Conservation (phyloP, 92 coral and sea anemone genomes). For the Phenganax subtilis region DNA sequence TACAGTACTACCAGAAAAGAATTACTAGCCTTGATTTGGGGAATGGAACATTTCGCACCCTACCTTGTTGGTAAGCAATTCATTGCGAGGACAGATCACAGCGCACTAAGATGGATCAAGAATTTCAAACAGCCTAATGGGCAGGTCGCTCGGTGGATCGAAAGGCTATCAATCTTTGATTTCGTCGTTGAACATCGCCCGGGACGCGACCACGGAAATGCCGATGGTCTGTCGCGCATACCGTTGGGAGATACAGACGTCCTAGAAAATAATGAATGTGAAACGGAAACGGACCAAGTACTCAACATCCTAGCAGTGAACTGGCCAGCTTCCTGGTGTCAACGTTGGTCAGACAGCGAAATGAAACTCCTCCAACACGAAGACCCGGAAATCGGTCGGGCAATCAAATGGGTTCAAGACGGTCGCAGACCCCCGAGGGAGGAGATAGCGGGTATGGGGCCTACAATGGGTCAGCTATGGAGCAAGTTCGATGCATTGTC, state of each 20-base stretch:
- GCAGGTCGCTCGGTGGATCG: constrained; percentile 20
- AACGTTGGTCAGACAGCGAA: constrained; percentile 18
- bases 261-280: no score
- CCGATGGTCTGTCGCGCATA: constrained; percentile 22
- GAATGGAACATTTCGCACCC: neutral
- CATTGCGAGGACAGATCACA: constrained; percentile 4
- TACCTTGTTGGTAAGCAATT: neutral
- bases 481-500: constrained; percentile 40
- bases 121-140: constrained; percentile 19
- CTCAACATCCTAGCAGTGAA: neutral
- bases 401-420: constrained; percentile 37
- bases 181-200: constrained; percentile 8
- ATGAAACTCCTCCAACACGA: constrained; percentile 9
- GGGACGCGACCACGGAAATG: constrained; percentile 11
- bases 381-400: constrained; percentile 16
- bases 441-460: constrained; percentile 42
- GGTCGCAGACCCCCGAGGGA: constrained; percentile 28
- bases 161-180: neutral
- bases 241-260: neutral
- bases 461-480: constrained; percentile 45
- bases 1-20: constrained; percentile 27
- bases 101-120: constrained; percentile 1
- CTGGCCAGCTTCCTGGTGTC: neutral
- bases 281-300: neutral
- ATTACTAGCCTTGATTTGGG: neutral